A percentile compares a stretch with the other conserved stretches of the same genome.
phyloP scores from a whole-genome alignment of 2,113 vertebrate species.

The Otis tarda region DNA sequence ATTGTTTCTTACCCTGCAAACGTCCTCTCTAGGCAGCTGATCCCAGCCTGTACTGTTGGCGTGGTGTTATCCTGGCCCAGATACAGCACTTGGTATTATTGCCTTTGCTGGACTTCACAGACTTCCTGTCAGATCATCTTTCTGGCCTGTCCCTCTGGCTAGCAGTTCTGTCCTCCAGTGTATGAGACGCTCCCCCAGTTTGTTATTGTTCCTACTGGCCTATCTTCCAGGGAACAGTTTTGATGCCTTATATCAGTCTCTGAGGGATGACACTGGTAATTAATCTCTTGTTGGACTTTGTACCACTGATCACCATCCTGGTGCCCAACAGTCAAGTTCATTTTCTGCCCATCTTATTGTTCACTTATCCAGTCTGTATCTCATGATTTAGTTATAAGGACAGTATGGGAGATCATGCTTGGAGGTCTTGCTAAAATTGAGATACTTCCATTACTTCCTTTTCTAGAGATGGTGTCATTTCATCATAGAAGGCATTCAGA shows the following conservation, averaged over 20 bases:
- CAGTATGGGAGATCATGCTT: background rate
- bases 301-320: accelerated
- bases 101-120: background rate
- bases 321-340: background rate
- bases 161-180: accelerated
- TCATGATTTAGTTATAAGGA: background rate
- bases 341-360: background rate
- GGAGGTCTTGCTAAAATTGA: background rate
- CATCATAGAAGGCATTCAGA: background rate
- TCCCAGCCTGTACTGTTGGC: background rate
- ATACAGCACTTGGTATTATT: background rate
- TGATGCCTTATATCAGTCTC: background rate
- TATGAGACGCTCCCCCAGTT: background rate
- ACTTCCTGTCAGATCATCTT: accelerated
- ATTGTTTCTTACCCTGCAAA: accelerated
- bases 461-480: background rate
- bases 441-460: background rate
- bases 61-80: background rate
- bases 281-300: background rate
- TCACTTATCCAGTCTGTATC: background rate
- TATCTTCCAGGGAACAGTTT: background rate
- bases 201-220: background rate
- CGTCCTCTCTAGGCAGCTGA: background rate
- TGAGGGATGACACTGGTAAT: accelerated
- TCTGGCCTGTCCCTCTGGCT: background rate